Conservation (phyloP, 2,888 invertebrate genomes). For the Diaprepes abbreviatus region DNA sequence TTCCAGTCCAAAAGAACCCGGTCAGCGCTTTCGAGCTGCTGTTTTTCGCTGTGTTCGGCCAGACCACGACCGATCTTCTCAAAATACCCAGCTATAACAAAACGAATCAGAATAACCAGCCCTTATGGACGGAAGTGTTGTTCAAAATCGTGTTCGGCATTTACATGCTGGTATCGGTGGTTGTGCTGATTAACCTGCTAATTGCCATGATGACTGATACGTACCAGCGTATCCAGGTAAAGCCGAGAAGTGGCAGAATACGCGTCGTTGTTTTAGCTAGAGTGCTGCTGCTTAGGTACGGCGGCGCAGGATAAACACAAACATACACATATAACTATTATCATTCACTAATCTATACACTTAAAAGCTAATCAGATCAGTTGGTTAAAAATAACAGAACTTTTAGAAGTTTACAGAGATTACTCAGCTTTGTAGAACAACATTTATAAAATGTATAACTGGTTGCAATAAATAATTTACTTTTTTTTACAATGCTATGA, state of each 20-base stretch:
- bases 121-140: conserved; percentile 86
- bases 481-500: too few relatives aligned
- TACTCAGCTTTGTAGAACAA: too few relatives aligned
- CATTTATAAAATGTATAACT: too few relatives aligned
- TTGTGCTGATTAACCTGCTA: conserved; percentile 98
- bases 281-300: conserved; percentile 35
- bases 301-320: conserved; percentile 12
- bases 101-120: conserved; percentile 72
- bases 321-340: background rate
- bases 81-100: conserved; percentile 75
- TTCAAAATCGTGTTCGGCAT: conserved; percentile 92
- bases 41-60: conserved; percentile 98
- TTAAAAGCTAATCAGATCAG: background rate
- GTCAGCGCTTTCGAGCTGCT: conserved; percentile 96
- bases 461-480: too few relatives aligned
- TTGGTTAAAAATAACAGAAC: background rate
- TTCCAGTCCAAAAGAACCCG: conserved; percentile 92
- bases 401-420: too few relatives aligned
- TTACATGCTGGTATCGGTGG: conserved; percentile 99
- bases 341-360: background rate
- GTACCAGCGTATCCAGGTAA: conserved; percentile 97
- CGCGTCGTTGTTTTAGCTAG: conserved; percentile 35
- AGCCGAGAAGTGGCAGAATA: conserved; percentile 50
- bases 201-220: conserved; percentile 99
- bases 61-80: conserved; percentile 87